Base-by-base conservation (phyloP, 2,113 vertebrate species). In the Micromys minutus region DNA sequence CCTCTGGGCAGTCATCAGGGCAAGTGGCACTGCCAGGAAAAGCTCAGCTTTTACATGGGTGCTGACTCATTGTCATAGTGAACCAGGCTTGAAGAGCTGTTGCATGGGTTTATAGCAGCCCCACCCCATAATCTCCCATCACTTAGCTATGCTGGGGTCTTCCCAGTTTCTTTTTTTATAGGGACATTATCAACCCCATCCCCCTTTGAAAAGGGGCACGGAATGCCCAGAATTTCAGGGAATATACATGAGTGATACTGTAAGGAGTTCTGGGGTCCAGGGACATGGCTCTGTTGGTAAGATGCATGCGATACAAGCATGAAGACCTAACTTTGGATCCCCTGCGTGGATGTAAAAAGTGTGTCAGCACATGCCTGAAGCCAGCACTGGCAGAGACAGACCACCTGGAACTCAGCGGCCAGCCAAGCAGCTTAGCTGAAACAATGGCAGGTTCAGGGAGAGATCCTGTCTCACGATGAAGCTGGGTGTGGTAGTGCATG, bases 141-240 rank as follows among this genome's bases (percentile, higher is more conserved):
- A 0, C 57, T 87, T 16, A 55, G 76, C 63, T 59, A 67, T 19
- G 50, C 34, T 22, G 45, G 13, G 42, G 29, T 61, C 45, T 52
- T 24, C 16, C 67, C 26, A 42, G 59, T 55, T 52, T 52, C 16
- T 77, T 36, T 47, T 36, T 72, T 67, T n/a, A 22, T 31, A 65
- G 36, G 39, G 61, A 47, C 16, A 34, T 47, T 16, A 31, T 55
- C 65, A 86, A 52, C 39, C 52, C 67, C 26, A 5, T 21, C 26
- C 76, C 81, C 81, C 89, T 92, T 77, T 91, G 92, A 72, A 90
- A 91, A 87, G n/a, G 10, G 55, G 0, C 59, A 57, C 50, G 24
- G 42, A 71, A 67, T 39, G 1, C 52, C 34, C 57, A 92, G 52
- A 52, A 50, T 85, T 90, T 95, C 16, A 84, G 74, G 84, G 87